Base-by-base conservation (phyloP, 2,797 vertebrate species). In the Pantherophis vulpinus region DNA sequence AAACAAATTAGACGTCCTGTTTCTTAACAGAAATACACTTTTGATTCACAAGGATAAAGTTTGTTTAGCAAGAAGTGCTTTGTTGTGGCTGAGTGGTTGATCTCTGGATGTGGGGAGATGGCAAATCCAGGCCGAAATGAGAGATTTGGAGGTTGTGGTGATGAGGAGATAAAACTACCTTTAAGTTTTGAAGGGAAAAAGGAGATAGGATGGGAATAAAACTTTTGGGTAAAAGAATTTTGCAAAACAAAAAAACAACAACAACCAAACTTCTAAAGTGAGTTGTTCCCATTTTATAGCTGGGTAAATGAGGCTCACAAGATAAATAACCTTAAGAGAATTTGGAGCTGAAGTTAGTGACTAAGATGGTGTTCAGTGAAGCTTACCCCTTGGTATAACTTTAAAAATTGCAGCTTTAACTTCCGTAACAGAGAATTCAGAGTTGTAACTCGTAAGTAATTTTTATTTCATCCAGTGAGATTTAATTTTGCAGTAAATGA, bases 81-180 rank as follows among this genome's bases (percentile, higher is more conserved):
- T 61, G 32, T 74, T 74, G 70, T 37, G 7, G 16, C 66, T 37
- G 70, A 74, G n/a, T 2, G 4, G 4, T 42, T 47, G 74, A 83
- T 47, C 37, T 9, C 37, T 9, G 79, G 90, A 90, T 92, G 90
- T 93, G 96, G 91, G 94, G 32, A 54, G 61, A 18, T n/a, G 54
- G 51, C 20, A 83, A 47, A 23, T 11, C 20, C 10, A 83, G 79
- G 20, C 37, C 4, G 0, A 83, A 83, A 25, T 0, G 0, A 83
- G 9, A 5, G 42, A 47, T 47, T 83, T 83, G 5, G 37, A 47
- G 9, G 37, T 47, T 83, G 79, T 83, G 25, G 37, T 25, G 74
- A 47, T 25, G 79, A 47, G 29, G 29, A n/a, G 23, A 83, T 47
- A 2, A 47, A 79, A 25, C 37, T 42, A 4, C 79, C 20, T 83